Conservation (phyloP, 2,113 vertebrate genomes). For the Notarius lentiginosus region DNA sequence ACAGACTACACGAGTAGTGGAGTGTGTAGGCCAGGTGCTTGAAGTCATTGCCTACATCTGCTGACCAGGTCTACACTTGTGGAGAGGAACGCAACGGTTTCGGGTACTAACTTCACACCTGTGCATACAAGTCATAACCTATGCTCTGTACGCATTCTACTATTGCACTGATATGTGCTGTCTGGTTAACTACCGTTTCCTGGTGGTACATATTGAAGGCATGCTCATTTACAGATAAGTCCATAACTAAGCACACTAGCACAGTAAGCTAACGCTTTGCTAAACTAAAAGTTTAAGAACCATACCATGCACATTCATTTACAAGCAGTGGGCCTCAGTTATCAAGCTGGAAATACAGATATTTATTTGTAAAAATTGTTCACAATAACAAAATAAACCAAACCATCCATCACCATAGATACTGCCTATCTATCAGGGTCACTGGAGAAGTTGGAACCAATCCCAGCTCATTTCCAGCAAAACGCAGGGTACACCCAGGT, state of each 20-base stretch:
- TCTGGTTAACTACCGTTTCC: constrained; percentile 42
- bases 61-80: constrained; percentile 37
- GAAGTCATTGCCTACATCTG: constrained; percentile 42
- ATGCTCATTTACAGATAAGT: neutral
- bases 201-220: neutral
- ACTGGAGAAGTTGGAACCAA: no score
- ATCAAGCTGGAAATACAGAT: neutral
- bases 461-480: no score
- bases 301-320: neutral
- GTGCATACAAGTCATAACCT: constrained; percentile 31
- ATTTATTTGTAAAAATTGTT: neutral
- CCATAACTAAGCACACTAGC: constrained; percentile 8
- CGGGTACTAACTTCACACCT: constrained; percentile 4
- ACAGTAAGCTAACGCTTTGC: neutral
- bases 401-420: no score
- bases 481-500: no score
- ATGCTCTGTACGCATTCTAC: constrained; percentile 36
- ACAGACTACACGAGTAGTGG: constrained; percentile 37
- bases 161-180: constrained; percentile 38
- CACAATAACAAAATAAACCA: neutral
- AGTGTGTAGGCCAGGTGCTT: constrained; percentile 41
- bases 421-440: no score
- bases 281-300: neutral
- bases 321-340: neutral
- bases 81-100: neutral